Evolutionary conservation across 2,888 invertebrate species (phyloP).

Genomic region (Julus scandinavius): DNA sequence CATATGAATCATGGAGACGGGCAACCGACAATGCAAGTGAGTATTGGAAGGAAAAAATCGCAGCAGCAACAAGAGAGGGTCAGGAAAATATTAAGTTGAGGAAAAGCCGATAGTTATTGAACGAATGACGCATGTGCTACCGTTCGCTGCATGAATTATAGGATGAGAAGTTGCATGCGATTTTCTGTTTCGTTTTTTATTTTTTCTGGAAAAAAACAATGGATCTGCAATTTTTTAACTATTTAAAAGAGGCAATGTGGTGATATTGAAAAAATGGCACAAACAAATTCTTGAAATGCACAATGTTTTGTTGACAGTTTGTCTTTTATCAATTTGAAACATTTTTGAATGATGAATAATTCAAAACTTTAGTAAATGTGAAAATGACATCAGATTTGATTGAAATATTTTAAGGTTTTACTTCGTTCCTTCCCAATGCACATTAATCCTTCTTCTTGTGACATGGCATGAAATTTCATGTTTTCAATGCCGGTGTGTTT

Average conservation of each 20-base stretch:
- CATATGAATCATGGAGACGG: slow-evolving; percentile 60
- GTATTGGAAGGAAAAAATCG: slow-evolving; percentile 49
- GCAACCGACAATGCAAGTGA: slow-evolving; percentile 58
- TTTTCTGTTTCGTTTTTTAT: not conserved
- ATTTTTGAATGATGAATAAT: no score
- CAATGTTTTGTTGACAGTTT: not conserved
- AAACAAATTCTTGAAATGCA: not conserved
- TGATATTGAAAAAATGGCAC: not conserved
- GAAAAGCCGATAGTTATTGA: not conserved
- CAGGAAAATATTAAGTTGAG: slow-evolving; percentile 30
- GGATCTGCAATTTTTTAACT: not conserved
- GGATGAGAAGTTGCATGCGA: not conserved
- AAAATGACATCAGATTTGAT: no score
- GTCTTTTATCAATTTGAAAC: not conserved
- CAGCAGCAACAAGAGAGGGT: slow-evolving; percentile 2
- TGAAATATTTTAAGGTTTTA: no score
- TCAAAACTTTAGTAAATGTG: no score
- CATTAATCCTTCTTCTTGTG: no score
- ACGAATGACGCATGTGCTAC: not conserved
- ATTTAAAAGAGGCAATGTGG: not conserved
- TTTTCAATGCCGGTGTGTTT: no score
- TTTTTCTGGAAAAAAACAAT: not conserved
- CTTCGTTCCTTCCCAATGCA: no score
- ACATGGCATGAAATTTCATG: no score
- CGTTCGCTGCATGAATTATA: not conserved